These are phyloP conservation scores for Anolis apletophallus DNA, from an alignment of 2,797 vertebrate species.

Conservation along the genomic window DNA sequence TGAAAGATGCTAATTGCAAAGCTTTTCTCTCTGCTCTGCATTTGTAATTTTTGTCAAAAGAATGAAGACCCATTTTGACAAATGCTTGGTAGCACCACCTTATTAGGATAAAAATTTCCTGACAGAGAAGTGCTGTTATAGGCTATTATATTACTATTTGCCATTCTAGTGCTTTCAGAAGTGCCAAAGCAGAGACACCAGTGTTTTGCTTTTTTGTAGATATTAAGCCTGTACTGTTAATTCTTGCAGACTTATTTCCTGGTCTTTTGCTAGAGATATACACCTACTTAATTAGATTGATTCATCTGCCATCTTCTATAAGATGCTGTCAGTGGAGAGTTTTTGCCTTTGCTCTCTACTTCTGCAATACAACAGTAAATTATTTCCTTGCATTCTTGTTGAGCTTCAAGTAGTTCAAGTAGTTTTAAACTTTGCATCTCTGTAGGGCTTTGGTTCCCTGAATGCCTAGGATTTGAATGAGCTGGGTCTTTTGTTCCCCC, in stretches of 20 bases:
- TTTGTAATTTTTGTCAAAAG: conserved; percentile 34
- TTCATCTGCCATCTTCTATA: conserved; percentile 60
- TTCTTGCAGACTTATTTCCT: conserved; percentile 41
- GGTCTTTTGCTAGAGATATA: conserved; percentile 25
- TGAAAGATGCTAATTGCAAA: not conserved
- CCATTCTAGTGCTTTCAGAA: conserved; percentile 58
- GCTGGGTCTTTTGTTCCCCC: conserved; percentile 68
- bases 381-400: conserved; percentile 56
- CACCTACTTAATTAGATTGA: conserved; percentile 60
- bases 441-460: conserved; percentile 49
- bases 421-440: conserved; percentile 31
- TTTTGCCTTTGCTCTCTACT: conserved; percentile 46
- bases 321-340: conserved; percentile 27
- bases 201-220: conserved; percentile 28
- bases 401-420: conserved; percentile 45
- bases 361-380: conserved; percentile 57
- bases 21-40: conserved; percentile 50
- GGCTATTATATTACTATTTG: conserved; percentile 53
- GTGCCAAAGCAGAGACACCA: conserved; percentile 12
- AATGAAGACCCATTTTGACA: conserved; percentile 44
- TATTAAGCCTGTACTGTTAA: conserved; percentile 33
- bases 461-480: conserved; percentile 60
- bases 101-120: conserved; percentile 52
- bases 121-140: conserved; percentile 51
- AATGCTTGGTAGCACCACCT: conserved; percentile 22